Evolutionary conservation across 2,797 vertebrate species (phyloP), one percentile per base, ranked within the genome.

Genomic region (Ficedula albicollis): DNA sequence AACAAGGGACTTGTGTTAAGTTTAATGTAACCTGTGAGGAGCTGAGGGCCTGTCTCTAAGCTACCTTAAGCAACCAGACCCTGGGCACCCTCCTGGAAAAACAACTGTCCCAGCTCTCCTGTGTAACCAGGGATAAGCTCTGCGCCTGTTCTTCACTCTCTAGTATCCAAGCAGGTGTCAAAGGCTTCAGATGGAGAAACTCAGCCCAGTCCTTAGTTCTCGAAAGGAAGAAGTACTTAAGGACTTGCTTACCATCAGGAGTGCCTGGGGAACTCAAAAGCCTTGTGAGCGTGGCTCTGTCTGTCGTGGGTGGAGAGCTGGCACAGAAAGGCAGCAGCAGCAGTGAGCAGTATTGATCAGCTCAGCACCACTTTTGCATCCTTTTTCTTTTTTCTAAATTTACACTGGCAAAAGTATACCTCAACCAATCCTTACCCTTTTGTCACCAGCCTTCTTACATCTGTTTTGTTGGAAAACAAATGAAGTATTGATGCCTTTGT

Each of bases 261-360:
- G 36, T 5, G 36, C 43, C 41, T 55, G 58, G 26, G 32, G 48
- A 74, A 34, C 44, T 70, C 36, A 17, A 14, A 86, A 76, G n/a
- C 43, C 36, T 29, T 26, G 13, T 18, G 11, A 56, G 36, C 2
- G 3, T 51, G 68, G 26, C 39, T 82, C 18, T 11, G 15, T 29
- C 54, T 66, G 56, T 74, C 4, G 4, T 15, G 30, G 14, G 7
- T 44, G 44, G 80, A 48, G 44, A 83, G 38, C 56, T 34, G 72
- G 68, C 36, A 23, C 1, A 2, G 52, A 67, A 70, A 29, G 63
- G 49, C 76, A 15, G 46, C 36, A 68, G 44, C 34, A 56, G 55
- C 36, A 36, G 13, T 6, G 14, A 59, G 73, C 30, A 11, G 1
- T 11, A 6, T 20, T 0, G 0, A 17, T 26, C 64, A 69, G 25